phyloP scores from a whole-genome alignment of 2,888 invertebrate species.

The Hipparchia sbordonii region DNA sequence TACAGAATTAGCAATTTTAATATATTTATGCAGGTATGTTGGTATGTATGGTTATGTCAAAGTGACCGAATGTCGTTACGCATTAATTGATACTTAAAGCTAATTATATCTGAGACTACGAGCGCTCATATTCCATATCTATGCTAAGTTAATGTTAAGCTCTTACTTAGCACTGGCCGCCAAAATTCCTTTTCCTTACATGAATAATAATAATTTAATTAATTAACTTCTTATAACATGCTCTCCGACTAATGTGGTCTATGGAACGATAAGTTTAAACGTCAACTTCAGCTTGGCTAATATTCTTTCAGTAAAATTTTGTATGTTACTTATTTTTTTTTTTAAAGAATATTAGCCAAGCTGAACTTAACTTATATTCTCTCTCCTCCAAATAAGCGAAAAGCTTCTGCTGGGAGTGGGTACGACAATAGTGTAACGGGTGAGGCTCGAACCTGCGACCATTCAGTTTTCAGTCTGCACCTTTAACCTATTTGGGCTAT shows the following conservation, averaged over 20 bases:
- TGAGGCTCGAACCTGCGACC: too few species aligned
- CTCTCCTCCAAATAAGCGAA: too few species aligned
- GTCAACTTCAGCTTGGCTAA: too few species aligned
- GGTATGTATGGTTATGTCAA: not conserved
- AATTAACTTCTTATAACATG: not conserved
- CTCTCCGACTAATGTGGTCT: not conserved
- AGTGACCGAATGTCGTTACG: not conserved
- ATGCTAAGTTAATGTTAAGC: not conserved
- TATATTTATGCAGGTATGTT: not conserved
- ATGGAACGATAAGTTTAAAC: too few species aligned
- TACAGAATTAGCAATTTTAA: conserved; percentile 9
- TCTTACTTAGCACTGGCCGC: not conserved
- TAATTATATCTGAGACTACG: not conserved
- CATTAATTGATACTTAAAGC: not conserved
- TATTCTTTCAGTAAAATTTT: too few species aligned
- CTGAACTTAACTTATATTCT: too few species aligned
- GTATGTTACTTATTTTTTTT: too few species aligned
- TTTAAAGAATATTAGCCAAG: too few species aligned
- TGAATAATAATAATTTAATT: not conserved
- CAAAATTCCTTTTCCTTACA: not conserved
- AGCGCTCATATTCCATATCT: not conserved
- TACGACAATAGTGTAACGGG: too few species aligned
- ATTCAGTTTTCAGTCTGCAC: too few species aligned
- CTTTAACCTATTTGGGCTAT: too few species aligned
- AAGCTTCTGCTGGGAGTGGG: too few species aligned